phyloP scores from a whole-genome alignment of 2,888 invertebrate species.

The Chrysomela aeneicollis region DNA sequence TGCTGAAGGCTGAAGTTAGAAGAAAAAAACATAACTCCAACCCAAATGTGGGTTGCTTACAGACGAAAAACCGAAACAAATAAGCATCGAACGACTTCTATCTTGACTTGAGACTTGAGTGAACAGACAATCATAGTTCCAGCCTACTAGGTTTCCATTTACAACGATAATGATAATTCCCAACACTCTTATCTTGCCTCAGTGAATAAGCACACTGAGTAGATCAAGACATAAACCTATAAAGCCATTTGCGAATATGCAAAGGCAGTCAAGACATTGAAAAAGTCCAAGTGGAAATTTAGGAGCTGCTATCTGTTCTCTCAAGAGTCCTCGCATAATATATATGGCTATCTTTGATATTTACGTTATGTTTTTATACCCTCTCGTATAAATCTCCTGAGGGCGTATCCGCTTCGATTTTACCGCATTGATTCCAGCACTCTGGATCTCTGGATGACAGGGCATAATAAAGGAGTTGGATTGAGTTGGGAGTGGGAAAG shows the following conservation, averaged over 20 bases:
- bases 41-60: too few relatives aligned
- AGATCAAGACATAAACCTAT: neutral
- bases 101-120: too few relatives aligned
- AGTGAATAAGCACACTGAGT: neutral
- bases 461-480: conserved; percentile 24
- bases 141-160: too few relatives aligned
- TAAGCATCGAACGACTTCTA: too few relatives aligned
- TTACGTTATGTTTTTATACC: conserved; percentile 40
- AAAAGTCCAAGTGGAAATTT: conserved; percentile 4
- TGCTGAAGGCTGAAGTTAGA: too few relatives aligned
- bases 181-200: too few relatives aligned
- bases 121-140: too few relatives aligned
- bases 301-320: conserved; percentile 14
- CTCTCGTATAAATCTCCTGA: conserved; percentile 38
- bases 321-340: conserved; percentile 15
- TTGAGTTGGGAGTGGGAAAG: conserved; percentile 9
- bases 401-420: conserved; percentile 33
- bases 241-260: neutral
- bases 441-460: conserved; percentile 18
- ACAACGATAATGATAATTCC: too few relatives aligned
- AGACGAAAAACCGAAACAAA: too few relatives aligned
- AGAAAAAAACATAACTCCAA: too few relatives aligned
- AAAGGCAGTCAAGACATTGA: neutral
- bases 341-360: conserved; percentile 39
- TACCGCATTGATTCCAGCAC: conserved; percentile 35